phyloP scores from a whole-genome alignment of 2,888 invertebrate genomes.

The Pammene aurita region DNA sequence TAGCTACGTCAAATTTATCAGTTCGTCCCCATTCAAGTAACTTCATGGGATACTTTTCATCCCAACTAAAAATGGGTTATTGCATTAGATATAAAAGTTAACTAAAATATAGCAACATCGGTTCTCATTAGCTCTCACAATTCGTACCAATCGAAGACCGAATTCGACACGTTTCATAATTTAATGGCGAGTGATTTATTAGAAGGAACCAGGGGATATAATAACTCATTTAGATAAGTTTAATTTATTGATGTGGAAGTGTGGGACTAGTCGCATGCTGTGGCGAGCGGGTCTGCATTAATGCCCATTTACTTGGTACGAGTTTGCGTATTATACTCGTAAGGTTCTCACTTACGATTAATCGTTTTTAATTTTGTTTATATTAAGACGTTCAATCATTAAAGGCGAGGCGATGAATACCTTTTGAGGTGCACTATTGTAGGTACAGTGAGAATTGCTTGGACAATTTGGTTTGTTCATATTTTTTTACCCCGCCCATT shows the following conservation, averaged over 20 bases:
- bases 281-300: constrained; percentile 4
- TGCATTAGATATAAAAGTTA: background rate
- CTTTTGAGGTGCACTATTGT: no score
- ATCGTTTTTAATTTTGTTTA: no score
- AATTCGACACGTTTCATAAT: constrained; percentile 42
- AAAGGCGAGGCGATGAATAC: no score
- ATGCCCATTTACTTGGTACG: background rate
- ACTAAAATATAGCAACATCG: constrained; percentile 7
- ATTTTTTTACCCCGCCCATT: no score
- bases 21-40: no score
- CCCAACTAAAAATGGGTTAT: background rate
- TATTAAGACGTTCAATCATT: no score
- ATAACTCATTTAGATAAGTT: constrained; percentile 57
- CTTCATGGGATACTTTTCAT: no score
- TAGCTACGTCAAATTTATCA: no score
- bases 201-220: constrained; percentile 47
- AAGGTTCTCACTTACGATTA: background rate
- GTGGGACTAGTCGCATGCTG: constrained; percentile 40
- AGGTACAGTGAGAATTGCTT: no score
- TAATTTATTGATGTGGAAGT: constrained; percentile 50
- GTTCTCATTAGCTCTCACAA: constrained; percentile 28
- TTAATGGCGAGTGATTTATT: constrained; percentile 52
- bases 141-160: constrained; percentile 22
- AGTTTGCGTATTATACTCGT: background rate
- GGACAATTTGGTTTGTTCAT: no score